A percentile compares a stretch with the other conserved stretches of the same genome.
Conservation (phyloP, 2,888 invertebrate genomes). For the Autographa pulchrina region DNA sequence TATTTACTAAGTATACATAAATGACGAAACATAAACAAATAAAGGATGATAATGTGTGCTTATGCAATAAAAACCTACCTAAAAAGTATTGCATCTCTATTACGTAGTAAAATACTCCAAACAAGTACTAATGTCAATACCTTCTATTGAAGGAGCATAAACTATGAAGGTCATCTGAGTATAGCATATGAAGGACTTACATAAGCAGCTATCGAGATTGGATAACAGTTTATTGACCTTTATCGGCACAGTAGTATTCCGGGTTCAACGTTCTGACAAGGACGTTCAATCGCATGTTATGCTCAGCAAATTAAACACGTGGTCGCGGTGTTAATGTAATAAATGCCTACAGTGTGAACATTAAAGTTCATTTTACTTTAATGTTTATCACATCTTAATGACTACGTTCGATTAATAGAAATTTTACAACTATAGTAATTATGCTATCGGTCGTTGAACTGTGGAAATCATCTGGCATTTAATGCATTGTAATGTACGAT, state of each 20-base stretch:
- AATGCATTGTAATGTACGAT: slow-evolving; percentile 41
- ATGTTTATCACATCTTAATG: slow-evolving; percentile 25
- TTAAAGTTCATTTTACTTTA: slow-evolving; percentile 57
- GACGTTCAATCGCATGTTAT: slow-evolving; percentile 76
- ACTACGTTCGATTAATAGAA: slow-evolving; percentile 59
- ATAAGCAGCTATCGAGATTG: slow-evolving; percentile 75
- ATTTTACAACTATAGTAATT: slow-evolving; percentile 70
- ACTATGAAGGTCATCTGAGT: slow-evolving; percentile 80
- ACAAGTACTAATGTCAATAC: slow-evolving; percentile 61
- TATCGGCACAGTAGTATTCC: slow-evolving; percentile 78
- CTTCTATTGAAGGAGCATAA: slow-evolving; percentile 69
- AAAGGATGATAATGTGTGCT: slow-evolving; percentile 13
- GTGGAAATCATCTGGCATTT: slow-evolving; percentile 40
- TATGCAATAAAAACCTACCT: slow-evolving; percentile 15
- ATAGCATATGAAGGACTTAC: slow-evolving; percentile 77
- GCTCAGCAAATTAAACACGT: slow-evolving; percentile 66
- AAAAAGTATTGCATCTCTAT: slow-evolving; percentile 22
- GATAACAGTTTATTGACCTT: slow-evolving; percentile 77
- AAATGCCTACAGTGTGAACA: slow-evolving; percentile 26
- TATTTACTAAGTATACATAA: not conserved
- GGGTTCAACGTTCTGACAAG: slow-evolving; percentile 84
- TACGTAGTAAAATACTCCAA: slow-evolving; percentile 33
- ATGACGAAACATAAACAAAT: not conserved
- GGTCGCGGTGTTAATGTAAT: slow-evolving; percentile 51
- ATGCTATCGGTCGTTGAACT: slow-evolving; percentile 69